Evolutionary conservation across 2,888 invertebrate species (phyloP).

Genomic region (Trichopria drosophilae): DNA sequence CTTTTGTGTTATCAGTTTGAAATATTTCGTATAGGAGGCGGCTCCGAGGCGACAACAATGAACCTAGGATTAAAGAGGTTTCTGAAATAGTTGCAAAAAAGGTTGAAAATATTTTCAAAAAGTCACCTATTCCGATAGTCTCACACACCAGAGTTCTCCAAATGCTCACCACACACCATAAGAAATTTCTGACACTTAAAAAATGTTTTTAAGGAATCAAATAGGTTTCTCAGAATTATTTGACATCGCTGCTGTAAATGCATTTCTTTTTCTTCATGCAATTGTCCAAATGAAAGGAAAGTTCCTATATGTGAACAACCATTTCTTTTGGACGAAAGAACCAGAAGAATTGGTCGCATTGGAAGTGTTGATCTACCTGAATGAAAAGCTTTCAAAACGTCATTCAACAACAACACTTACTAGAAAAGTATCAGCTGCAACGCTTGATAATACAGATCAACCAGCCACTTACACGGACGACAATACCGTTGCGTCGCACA

Average conservation of each 20-base stretch:
- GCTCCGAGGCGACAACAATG: not conserved
- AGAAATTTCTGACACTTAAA: too few species aligned
- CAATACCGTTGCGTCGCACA: not conserved
- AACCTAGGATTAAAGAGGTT: not conserved
- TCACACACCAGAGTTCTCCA: too few species aligned
- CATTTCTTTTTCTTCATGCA: not conserved
- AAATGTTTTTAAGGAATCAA: too few species aligned
- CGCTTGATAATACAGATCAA: too few species aligned
- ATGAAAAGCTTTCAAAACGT: not conserved
- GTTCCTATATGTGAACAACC: slow-evolving; percentile 1
- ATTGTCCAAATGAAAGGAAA: slow-evolving; percentile 15
- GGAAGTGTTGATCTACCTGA: slow-evolving; percentile 1
- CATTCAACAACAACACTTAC: too few species aligned
- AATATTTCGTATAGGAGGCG: slow-evolving; percentile 1
- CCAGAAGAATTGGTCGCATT: too few species aligned
- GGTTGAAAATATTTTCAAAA: slow-evolving; percentile 3
- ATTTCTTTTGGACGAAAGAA: slow-evolving; percentile 1
- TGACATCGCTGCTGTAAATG: slow-evolving; percentile 2
- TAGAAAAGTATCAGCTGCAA: too few species aligned
- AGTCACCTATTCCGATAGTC: slow-evolving; percentile 2
- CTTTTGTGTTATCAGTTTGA: too few species aligned
- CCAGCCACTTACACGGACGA: too few species aligned
- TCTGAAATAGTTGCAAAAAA: slow-evolving; percentile 1
- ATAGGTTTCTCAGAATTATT: slow-evolving; percentile 3
- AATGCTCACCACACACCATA: too few species aligned